Base-by-base conservation (phyloP, 1,140 invertebrate species). In the Tetranychus cinnabarinus region DNA sequence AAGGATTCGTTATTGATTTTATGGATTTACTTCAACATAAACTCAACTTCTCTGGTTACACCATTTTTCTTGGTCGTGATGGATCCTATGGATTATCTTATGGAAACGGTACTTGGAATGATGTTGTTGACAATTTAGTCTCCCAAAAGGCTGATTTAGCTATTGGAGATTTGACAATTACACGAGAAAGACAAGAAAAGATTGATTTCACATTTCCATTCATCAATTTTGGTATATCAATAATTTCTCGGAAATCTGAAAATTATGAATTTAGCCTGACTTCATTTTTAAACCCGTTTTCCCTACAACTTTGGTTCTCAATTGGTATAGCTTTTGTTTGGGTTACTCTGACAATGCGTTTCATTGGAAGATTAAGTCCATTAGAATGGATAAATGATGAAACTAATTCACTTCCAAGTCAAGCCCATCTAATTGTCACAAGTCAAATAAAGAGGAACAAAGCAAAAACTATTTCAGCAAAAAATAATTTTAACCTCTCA, bases 171-270 rank as follows among this genome's bases (percentile, higher is more conserved):
- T 76, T 96, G 12, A 92, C 89, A 4, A 95, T 96, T 63, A 95
- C 87, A 2, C 89, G 87, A 69, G 85, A 88, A 67, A 73, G 90
- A 39, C 80, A 87, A 65, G 80, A 86, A 73, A 87, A 83, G 3
- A 86, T 93, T 3, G 88, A 93, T 72, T 95, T 93, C 70, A 92
- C 88, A 13, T 88, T 89, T 79, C 89, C 89, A 1, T 95, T 91
- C 70, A 92, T 93, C 7, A 52, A 52, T n/a, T 88, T 88, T 89
- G 59, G 88, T 82, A 10, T 36, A 8, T 34, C 13, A 56, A 35
- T 56, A 35, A 5, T 56, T 2, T 8, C 35, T 31, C 39, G 39
- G 10, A 42, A 42, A 10, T n/a, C 50, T 8, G 31, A 13, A 31
- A n/a, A n/a, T 8, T n/a, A 52, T n/a, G 31, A 1, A 2, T n/a